Evolutionary conservation across 2,888 invertebrate species (phyloP).

Genomic region (Isoperla grammatica): DNA sequence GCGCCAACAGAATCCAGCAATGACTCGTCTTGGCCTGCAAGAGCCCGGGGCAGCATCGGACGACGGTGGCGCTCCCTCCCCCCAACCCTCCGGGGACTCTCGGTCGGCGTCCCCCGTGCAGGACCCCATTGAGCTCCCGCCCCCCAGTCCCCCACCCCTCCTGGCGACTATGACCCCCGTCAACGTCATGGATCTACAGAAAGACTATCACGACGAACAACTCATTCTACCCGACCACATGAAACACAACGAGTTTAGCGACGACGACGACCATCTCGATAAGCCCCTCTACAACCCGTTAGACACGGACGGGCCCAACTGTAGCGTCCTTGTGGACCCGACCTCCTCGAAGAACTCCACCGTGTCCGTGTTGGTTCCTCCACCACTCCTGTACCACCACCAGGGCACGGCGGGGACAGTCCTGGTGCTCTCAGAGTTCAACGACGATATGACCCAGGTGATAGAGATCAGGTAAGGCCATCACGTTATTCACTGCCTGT

Average conservation of each 20-base stretch:
- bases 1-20: constrained; percentile 2
- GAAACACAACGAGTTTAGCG: constrained; percentile 8
- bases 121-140: constrained; percentile 50
- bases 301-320: constrained; percentile 37
- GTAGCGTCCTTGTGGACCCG: constrained; percentile 44
- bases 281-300: constrained; percentile 11
- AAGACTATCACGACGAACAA: constrained; percentile 56
- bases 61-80: constrained; percentile 23
- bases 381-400: constrained; percentile 34
- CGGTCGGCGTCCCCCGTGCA: constrained; percentile 48
- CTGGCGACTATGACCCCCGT: constrained; percentile 85
- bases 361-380: constrained; percentile 44
- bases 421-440: constrained; percentile 65
- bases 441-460: constrained; percentile 64
- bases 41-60: constrained; percentile 18
- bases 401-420: constrained; percentile 49
- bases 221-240: constrained; percentile 25
- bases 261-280: neutral
- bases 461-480: constrained; percentile 56
- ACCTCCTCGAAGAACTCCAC: constrained; percentile 12
- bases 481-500: neutral
- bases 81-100: constrained; percentile 41
- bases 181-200: constrained; percentile 68
- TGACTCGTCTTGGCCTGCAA: constrained; percentile 19
- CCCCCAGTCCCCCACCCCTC: constrained; percentile 65